Conservation (phyloP, 1,140 invertebrate species). For the Drosophila rhopaloa region DNA sequence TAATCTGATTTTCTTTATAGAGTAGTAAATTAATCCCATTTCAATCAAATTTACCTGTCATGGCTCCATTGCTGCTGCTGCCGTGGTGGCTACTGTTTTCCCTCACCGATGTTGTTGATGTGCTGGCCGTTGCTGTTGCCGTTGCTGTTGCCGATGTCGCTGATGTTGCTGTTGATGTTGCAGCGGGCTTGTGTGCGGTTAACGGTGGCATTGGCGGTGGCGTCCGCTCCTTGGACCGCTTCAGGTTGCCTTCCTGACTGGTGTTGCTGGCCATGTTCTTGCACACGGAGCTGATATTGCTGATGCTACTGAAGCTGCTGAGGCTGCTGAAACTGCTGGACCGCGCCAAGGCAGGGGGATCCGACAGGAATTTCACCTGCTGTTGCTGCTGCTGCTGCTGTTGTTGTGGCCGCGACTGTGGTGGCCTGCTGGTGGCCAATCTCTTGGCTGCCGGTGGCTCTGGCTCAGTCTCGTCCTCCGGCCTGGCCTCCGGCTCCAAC, state of each 20-base stretch:
- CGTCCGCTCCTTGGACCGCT: conserved; percentile 40
- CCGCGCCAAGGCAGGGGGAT: conserved; percentile 64
- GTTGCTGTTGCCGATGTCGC: conserved; percentile 38
- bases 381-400: conserved; percentile 47
- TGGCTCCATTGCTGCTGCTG: conserved; percentile 68
- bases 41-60: conserved; percentile 65
- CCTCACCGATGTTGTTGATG: conserved; percentile 29
- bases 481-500: conserved; percentile 11
- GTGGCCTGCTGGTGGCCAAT: conserved; percentile 40
- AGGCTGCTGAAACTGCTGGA: conserved; percentile 69
- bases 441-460: conserved; percentile 61
- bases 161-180: conserved; percentile 26
- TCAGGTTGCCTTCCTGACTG: conserved; percentile 18
- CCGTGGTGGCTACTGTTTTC: conserved; percentile 29
- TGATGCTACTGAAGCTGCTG: conserved; percentile 57
- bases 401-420: conserved; percentile 24
- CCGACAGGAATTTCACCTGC: conserved; percentile 62
- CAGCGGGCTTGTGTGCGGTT: conserved; percentile 39
- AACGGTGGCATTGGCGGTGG: conserved; percentile 47
- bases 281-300: conserved; percentile 61
- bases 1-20: too few species aligned
- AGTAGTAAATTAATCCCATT: background rate
- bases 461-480: conserved; percentile 36
- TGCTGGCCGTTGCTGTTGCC: conserved; percentile 17
- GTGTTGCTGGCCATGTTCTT: conserved; percentile 45